Evolutionary conservation across 2,113 vertebrate genomes (phyloP).

Genomic region (Corythoichthys haematopterus): DNA sequence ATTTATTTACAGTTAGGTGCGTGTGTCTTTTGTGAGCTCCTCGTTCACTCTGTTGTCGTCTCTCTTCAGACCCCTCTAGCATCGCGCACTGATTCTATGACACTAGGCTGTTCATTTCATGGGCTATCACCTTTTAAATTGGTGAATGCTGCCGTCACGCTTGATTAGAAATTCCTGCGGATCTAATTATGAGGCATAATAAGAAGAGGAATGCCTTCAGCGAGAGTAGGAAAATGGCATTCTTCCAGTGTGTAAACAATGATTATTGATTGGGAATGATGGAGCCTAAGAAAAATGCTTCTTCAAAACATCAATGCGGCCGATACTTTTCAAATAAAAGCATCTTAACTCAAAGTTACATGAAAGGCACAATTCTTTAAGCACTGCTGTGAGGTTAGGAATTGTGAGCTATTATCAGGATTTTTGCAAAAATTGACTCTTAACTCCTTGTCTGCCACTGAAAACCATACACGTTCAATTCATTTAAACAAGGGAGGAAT

Average conservation of each 20-base stretch:
- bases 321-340: constrained; percentile 37
- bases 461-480: background rate
- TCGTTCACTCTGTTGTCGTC: constrained; percentile 27
- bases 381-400: background rate
- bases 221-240: constrained; percentile 44
- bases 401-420: background rate
- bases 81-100: constrained; percentile 52
- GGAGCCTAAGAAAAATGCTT: constrained; percentile 26
- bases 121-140: constrained; percentile 77
- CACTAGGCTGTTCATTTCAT: constrained; percentile 72
- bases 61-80: constrained; percentile 40
- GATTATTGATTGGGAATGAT: constrained; percentile 41
- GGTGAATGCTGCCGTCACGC: constrained; percentile 71
- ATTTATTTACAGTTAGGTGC: constrained; percentile 54
- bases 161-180: constrained; percentile 76
- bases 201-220: constrained; percentile 61
- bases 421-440: too few relatives aligned
- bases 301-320: constrained; percentile 21
- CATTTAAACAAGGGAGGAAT: background rate
- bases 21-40: constrained; percentile 9
- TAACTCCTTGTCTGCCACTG: background rate
- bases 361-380: constrained; percentile 44
- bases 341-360: constrained; percentile 57
- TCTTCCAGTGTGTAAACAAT: constrained; percentile 50
- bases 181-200: constrained; percentile 75